phyloP scores from a whole-genome alignment of 2,888 invertebrate genomes.

The Gastracanthus pulcherrimus region DNA sequence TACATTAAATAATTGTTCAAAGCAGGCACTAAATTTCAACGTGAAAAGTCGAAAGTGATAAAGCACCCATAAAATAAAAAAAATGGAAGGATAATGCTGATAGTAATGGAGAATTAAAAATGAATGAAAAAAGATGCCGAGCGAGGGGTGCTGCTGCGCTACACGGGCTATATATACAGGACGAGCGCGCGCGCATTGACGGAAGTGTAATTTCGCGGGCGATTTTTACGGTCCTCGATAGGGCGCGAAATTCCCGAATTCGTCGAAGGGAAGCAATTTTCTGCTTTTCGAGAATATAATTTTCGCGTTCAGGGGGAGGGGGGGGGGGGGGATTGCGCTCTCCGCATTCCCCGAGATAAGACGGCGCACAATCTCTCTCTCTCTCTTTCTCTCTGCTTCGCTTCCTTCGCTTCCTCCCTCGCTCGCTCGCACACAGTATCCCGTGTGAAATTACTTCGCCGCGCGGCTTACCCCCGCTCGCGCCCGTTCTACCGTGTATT shows the following conservation, averaged over 20 bases:
- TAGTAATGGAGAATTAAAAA: constrained; percentile 50
- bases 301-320: constrained; percentile 66
- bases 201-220: constrained; percentile 57
- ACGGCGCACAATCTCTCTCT: too few species aligned
- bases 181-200: neutral
- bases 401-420: constrained; percentile 57
- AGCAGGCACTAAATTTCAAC: too few species aligned
- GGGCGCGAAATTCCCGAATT: constrained; percentile 53
- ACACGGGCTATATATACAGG: neutral
- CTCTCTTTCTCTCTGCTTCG: constrained; percentile 54
- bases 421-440: constrained; percentile 63
- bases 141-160: neutral
- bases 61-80: neutral
- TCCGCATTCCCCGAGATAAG: constrained; percentile 72
- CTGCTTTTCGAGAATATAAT: constrained; percentile 74
- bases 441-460: constrained; percentile 77
- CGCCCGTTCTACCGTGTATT: constrained; percentile 71
- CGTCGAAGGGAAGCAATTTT: constrained; percentile 69
- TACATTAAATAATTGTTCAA: too few species aligned
- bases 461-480: constrained; percentile 75
- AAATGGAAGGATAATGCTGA: neutral
- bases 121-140: neutral
- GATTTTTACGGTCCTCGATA: constrained; percentile 53
- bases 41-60: too few species aligned
- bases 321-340: constrained; percentile 40